phyloP scores from a whole-genome alignment of 2,797 vertebrate genomes.

The Numenius phaeopus region DNA sequence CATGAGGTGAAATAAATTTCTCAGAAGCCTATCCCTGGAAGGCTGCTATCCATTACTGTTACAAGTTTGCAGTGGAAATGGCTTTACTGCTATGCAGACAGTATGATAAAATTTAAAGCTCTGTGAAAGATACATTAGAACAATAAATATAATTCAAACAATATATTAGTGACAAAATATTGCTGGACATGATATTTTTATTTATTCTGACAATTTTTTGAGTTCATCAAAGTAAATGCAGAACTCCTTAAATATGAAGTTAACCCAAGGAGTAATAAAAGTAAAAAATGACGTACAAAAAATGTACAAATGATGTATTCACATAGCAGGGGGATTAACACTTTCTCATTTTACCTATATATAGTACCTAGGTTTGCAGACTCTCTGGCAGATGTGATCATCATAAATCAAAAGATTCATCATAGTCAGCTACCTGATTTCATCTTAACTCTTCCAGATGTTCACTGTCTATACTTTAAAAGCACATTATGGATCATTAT shows the following conservation, averaged over 20 bases:
- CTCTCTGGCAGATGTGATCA: conserved; percentile 44
- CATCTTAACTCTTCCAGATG: conserved; percentile 37
- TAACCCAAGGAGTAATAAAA: conserved; percentile 72
- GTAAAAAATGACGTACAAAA: conserved; percentile 69
- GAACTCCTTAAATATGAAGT: conserved; percentile 57
- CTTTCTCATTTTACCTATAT: conserved; percentile 28
- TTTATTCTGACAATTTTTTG: conserved; percentile 68
- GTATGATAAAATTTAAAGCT: conserved; percentile 76
- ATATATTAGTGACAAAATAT: conserved; percentile 63
- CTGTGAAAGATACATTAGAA: conserved; percentile 68
- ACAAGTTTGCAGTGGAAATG: conserved; percentile 76
- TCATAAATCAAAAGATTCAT: conserved; percentile 63
- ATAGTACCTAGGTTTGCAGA: conserved; percentile 6
- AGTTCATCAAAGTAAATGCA: conserved; percentile 56
- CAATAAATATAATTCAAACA: conserved; percentile 62
- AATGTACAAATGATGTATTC: conserved; percentile 11
- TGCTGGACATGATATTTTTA: conserved; percentile 41
- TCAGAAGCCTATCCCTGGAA: conserved; percentile 74
- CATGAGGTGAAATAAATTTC: conserved; percentile 80
- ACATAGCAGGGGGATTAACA: conserved; percentile 15
- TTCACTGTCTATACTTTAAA: conserved; percentile 40
- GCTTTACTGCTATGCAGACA: conserved; percentile 60
- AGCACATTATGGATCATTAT: conserved; percentile 38
- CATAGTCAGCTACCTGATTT: conserved; percentile 17
- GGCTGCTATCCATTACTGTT: conserved; percentile 79